phyloP scores from a whole-genome alignment of 2,888 invertebrate species.

The Rugalucina vietnamica region DNA sequence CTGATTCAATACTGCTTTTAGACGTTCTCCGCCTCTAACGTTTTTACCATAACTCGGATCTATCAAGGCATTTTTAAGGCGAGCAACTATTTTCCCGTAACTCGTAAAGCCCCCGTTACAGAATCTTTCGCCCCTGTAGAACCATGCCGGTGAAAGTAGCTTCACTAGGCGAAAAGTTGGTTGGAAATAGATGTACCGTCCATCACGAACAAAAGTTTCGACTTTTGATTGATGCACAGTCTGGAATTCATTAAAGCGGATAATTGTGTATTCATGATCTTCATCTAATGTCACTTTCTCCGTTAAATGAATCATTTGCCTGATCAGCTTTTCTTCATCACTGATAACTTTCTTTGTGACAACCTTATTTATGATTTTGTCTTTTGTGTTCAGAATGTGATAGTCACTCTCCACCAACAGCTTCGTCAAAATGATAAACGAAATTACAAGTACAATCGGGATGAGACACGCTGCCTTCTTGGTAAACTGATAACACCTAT shows the following conservation, averaged over 20 bases:
- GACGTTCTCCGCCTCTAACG: slow-evolving; percentile 45
- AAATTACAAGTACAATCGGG: not conserved
- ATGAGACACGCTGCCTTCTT: not conserved
- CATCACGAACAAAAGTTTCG: not conserved
- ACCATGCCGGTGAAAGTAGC: slow-evolving; percentile 15
- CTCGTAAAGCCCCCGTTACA: slow-evolving; percentile 42
- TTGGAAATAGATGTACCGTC: not conserved
- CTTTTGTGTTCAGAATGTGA: no score
- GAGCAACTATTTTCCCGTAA: slow-evolving; percentile 33
- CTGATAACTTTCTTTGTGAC: not conserved
- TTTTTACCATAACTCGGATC: slow-evolving; percentile 43
- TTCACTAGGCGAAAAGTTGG: not conserved
- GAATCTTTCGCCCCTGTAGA: slow-evolving; percentile 9
- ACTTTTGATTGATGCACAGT: not conserved
- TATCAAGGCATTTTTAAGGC: slow-evolving; percentile 39
- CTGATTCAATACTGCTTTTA: slow-evolving; percentile 43
- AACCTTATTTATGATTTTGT: no score
- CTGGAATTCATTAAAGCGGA: not conserved
- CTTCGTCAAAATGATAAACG: not conserved
- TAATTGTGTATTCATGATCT: not conserved
- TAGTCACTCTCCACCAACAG: no score
- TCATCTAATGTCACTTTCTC: not conserved
- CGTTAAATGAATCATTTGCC: not conserved
- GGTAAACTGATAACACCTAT: not conserved
- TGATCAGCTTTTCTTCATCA: not conserved